phyloP scores from a whole-genome alignment of 2,113 vertebrate species.

The Ctenomys sociabilis region DNA sequence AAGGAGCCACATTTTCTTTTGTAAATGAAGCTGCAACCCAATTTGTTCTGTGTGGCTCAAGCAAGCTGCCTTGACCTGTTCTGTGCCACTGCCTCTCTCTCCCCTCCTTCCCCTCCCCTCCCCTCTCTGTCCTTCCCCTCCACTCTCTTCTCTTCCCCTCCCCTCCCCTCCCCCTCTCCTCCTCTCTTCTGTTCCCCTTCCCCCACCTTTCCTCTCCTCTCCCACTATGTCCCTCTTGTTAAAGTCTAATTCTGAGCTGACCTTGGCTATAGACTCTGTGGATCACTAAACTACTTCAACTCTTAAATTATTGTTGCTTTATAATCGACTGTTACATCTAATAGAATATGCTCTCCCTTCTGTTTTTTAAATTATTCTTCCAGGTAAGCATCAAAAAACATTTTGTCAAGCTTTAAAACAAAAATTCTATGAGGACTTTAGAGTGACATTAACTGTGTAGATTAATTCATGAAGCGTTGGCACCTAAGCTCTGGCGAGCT shows the following conservation, averaged over 20 bases:
- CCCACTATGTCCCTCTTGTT: no score
- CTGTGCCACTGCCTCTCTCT: rapidly evolving
- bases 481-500: neutral
- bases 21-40: neutral
- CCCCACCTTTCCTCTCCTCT: no score
- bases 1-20: neutral
- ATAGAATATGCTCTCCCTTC: neutral
- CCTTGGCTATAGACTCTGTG: neutral
- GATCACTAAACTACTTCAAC: neutral
- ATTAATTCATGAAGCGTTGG: neutral
- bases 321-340: neutral
- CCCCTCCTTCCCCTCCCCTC: neutral
- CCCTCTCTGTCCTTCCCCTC: no score
- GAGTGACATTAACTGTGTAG: neutral
- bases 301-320: neutral
- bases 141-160: no score
- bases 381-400: conserved; percentile 3
- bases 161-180: no score
- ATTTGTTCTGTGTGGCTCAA: neutral
- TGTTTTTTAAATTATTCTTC: neutral
- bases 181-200: no score
- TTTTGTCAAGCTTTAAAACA: neutral
- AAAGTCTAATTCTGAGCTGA: neutral
- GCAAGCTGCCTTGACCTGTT: neutral
- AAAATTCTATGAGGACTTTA: neutral